Evolutionary conservation across 2,113 vertebrate species (phyloP), one percentile per base, ranked within the genome.

Genomic region (Nesoenas mayeri): DNA sequence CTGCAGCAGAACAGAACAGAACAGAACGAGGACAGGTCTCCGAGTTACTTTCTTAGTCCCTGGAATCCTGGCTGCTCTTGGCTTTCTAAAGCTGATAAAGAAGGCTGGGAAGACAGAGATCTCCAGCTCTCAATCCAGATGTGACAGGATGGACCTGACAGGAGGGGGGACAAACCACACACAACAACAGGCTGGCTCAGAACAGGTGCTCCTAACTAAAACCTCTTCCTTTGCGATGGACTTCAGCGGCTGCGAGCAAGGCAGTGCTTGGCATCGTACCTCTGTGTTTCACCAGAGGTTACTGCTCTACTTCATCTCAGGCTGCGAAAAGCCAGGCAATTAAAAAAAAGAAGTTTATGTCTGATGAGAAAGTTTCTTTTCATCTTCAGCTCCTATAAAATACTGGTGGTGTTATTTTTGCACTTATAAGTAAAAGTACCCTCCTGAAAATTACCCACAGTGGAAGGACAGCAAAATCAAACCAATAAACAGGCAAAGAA

Each of bases 11-110:
- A 79, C 29, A 78, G 88, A 89, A 60, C 16, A 60, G 72, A 70
- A 60, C 18, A 60, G 72, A 70, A 71, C 31, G 48, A 95, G 42
- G 56, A 64, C 34, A 91, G 73, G 22, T 80, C 64, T 93, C 73
- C 31, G 74, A 91, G 72, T 84, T 60, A 74, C 75, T 73, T 81
- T 44, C 89, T 93, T 88, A 86, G 89, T 82, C 50, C 89, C 71
- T 80, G 66, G 79, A 92, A 93, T 71, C 38, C 18, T 67, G 54
- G 73, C 48, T 80, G 65, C 48, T 84, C 10, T 20, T 84, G 65
- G 72, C 44, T 86, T 94, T 93, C 82, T 77, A 67, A 47, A 67
- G 40, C 60, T 89, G 42, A 73, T 56, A 87, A 70, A 89, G 42
- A 25, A 91, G 67, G 10, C 10, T 62, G 11, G 47, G 32, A 93